A percentile compares a stretch with the other conserved stretches of the same genome.
Evolutionary conservation across 2,888 invertebrate genomes (phyloP).

Genomic region (Azorinus chamasolen): DNA sequence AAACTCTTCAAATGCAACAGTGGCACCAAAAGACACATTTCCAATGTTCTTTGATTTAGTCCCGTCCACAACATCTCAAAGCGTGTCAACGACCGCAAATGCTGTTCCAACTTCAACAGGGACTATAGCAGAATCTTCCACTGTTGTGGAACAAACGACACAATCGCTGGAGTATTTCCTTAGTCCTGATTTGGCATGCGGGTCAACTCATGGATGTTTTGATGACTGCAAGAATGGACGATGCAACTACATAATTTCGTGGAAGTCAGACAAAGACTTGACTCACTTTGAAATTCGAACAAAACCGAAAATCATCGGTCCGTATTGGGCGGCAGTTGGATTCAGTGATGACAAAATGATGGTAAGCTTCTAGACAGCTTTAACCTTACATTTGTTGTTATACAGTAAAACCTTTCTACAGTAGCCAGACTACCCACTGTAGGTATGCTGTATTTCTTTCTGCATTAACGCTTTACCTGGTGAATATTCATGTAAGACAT

Average conservation of each 20-base stretch:
- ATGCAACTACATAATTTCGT: conserved; percentile 81
- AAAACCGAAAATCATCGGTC: conserved; percentile 48
- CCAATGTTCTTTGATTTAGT: too few relatives aligned
- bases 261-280: conserved; percentile 71
- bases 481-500: too few relatives aligned
- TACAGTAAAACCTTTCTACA: too few relatives aligned
- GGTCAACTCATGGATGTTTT: conserved; percentile 82
- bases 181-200: conserved; percentile 72
- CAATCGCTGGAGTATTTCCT: background rate
- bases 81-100: conserved; percentile 17
- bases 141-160: too few relatives aligned
- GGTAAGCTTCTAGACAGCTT: too few relatives aligned
- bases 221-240: conserved; percentile 74
- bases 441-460: too few relatives aligned
- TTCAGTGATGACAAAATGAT: conserved; percentile 83
- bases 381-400: too few relatives aligned
- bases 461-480: too few relatives aligned
- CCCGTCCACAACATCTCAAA: conserved; percentile 5
- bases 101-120: conserved; percentile 13
- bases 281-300: conserved; percentile 74
- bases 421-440: too few relatives aligned
- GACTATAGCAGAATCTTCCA: too few relatives aligned
- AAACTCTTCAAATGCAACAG: background rate
- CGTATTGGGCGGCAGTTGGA: conserved; percentile 81
- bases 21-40: background rate